phyloP scores from a whole-genome alignment of 1,140 invertebrate genomes.

The Drepana arcuata region DNA sequence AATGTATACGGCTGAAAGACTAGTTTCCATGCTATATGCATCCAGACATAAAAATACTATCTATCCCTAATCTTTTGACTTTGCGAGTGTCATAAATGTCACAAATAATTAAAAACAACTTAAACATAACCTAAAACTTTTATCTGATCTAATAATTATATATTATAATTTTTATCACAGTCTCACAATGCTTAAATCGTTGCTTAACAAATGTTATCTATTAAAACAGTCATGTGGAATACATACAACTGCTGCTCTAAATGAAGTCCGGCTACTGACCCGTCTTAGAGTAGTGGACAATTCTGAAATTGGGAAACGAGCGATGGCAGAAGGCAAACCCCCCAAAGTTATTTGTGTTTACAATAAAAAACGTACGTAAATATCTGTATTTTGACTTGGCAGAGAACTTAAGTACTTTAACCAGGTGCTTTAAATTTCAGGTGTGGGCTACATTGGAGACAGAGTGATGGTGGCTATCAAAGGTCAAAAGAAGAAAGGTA shows the following conservation, averaged over 20 bases:
- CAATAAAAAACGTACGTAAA: conserved; percentile 76
- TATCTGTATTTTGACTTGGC: conserved; percentile 1
- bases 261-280: conserved; percentile 80
- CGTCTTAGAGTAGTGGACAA: conserved; percentile 95
- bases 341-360: conserved; percentile 92
- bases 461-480: conserved; percentile 95
- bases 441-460: conserved; percentile 79
- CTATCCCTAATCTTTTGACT: no score
- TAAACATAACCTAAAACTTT: no score
- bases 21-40: no score
- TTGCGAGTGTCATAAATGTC: no score
- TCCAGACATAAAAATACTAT: no score
- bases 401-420: neutral
- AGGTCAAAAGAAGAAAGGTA: conserved; percentile 96
- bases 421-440: conserved; percentile 33
- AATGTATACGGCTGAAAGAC: no score
- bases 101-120: no score
- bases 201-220: conserved; percentile 31
- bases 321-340: conserved; percentile 94
- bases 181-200: conserved; percentile 40
- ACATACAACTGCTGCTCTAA: conserved; percentile 73
- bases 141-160: conserved; percentile 15
- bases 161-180: conserved; percentile 1
- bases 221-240: conserved; percentile 42
- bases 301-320: conserved; percentile 92